Percentiles rank a stretch among this genome's conserved stretches.
phyloP scores from a whole-genome alignment of 2,888 invertebrate genomes.

The Sarcophaga carnaria region DNA sequence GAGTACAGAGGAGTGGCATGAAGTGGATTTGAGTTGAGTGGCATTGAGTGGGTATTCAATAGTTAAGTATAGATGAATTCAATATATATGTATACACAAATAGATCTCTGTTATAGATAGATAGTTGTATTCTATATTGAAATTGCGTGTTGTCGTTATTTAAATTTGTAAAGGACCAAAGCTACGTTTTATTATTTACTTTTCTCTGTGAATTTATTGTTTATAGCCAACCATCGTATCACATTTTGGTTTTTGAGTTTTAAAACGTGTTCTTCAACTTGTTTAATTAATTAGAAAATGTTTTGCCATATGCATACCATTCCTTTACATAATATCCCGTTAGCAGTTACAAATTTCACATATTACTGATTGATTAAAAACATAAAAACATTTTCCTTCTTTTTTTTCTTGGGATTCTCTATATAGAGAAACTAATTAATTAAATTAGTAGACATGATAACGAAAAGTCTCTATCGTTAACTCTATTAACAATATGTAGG shows the following conservation, averaged over 20 bases:
- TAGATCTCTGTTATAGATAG: conserved; percentile 4
- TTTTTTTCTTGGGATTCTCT: conserved; percentile 1
- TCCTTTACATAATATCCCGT: background rate
- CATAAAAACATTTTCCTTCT: conserved; percentile 40
- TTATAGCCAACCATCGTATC: background rate
- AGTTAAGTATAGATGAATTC: background rate
- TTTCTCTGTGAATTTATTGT: background rate
- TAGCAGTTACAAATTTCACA: conserved; percentile 8
- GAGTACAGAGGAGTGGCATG: background rate
- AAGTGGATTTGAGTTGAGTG: conserved; percentile 5
- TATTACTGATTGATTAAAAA: conserved; percentile 56
- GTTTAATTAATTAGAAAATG: conserved; percentile 68
- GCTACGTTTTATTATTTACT: background rate
- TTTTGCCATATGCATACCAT: conserved; percentile 2
- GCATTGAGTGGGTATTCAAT: conserved; percentile 22
- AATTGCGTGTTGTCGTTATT: conserved; percentile 61
- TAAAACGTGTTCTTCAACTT: conserved; percentile 54
- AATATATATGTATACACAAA: conserved; percentile 40
- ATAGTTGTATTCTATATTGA: conserved; percentile 45
- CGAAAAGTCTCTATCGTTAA: background rate
- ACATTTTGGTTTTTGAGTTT: conserved; percentile 33
- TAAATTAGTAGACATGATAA: conserved; percentile 60
- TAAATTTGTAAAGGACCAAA: conserved; percentile 26
- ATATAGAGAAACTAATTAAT: conserved; percentile 51
- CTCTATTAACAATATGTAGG: background rate